Evolutionary conservation across 35 echinoderm and acorn worm species (phyloP).

Genomic region (Ophioderma brevispina): DNA sequence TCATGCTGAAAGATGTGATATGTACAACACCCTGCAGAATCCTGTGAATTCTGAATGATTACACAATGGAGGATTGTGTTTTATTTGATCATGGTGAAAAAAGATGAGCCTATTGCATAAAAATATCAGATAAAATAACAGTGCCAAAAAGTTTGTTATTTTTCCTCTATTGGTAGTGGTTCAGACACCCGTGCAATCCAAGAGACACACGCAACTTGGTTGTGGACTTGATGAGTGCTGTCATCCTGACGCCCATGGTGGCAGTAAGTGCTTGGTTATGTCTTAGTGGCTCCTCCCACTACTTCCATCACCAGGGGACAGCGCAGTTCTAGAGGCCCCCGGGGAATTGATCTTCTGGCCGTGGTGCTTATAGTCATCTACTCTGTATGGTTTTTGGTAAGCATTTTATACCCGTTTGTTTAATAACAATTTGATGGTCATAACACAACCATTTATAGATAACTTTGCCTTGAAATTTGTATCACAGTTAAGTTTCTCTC

Average conservation of each 20-base stretch:
- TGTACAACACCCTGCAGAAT: too few species aligned
- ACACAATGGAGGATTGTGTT: too few species aligned
- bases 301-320: slow-evolving; percentile 56
- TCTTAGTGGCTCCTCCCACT: slow-evolving; percentile 74
- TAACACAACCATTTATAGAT: too few species aligned
- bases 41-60: too few species aligned
- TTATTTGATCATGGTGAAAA: too few species aligned
- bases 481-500: too few species aligned
- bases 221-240: slow-evolving; percentile 52
- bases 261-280: slow-evolving; percentile 73
- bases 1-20: too few species aligned
- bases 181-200: slow-evolving; percentile 19
- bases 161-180: slow-evolving; percentile 46
- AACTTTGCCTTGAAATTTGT: too few species aligned
- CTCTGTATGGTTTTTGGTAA: slow-evolving; percentile 72
- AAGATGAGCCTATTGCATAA: too few species aligned
- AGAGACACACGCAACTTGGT: slow-evolving; percentile 68
- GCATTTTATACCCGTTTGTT: too few species aligned
- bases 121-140: too few species aligned
- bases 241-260: slow-evolving; percentile 67
- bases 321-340: slow-evolving; percentile 44
- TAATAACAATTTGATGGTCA: too few species aligned
- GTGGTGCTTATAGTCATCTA: slow-evolving; percentile 61
- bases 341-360: slow-evolving; percentile 64
- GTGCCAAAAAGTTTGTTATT: background rate